Percentiles rank a stretch among this genome's conserved stretches.
Evolutionary conservation across 2,797 vertebrate species (phyloP).

Genomic region (Eulemur coronatus): DNA sequence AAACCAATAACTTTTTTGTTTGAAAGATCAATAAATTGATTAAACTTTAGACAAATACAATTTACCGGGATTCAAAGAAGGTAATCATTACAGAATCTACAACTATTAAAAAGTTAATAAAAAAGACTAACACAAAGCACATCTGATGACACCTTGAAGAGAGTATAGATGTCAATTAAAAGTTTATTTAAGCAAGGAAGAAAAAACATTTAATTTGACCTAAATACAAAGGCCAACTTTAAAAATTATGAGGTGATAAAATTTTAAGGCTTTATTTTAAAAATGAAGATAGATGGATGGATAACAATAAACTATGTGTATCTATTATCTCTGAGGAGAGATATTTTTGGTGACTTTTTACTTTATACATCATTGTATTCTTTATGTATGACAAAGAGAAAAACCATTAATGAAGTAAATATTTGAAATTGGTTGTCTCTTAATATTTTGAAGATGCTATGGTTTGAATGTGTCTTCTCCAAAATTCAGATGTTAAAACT

Average conservation of each 20-base stretch:
- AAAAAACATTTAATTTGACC: background rate
- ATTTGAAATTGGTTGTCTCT: background rate
- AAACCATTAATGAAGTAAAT: background rate
- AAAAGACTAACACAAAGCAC: background rate
- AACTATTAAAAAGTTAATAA: background rate
- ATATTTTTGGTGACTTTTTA: background rate
- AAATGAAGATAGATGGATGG: background rate
- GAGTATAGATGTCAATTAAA: background rate
- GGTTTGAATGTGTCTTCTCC: background rate
- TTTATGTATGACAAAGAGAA: background rate
- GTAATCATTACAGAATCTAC: background rate
- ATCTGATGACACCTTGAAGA: background rate
- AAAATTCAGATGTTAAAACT: background rate
- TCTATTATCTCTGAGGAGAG: background rate
- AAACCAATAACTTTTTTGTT: background rate
- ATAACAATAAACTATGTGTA: background rate
- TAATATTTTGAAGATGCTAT: background rate
- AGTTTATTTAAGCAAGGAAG: background rate
- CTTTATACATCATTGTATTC: background rate
- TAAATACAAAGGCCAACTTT: background rate
- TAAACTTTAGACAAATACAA: background rate
- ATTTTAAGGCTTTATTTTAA: background rate
- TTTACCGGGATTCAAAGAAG: background rate
- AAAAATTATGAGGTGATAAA: background rate
- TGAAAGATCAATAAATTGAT: background rate